A percentile compares a stretch with the other conserved stretches of the same genome.
phyloP scores from a whole-genome alignment of 1,140 invertebrate genomes.

The Cylas formicarius region DNA sequence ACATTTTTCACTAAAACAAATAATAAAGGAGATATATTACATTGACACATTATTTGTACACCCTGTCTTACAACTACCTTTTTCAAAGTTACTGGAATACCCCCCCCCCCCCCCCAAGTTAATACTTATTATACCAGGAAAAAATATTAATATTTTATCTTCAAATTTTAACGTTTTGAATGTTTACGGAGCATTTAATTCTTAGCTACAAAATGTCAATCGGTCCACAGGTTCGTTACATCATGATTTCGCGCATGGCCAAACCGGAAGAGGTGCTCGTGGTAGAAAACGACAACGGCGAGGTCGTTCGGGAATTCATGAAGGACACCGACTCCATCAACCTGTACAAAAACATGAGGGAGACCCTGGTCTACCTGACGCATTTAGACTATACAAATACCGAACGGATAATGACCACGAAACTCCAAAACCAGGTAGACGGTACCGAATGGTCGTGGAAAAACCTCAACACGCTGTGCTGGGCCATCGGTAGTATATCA shows the following conservation, averaged over 20 bases:
- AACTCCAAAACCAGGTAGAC: conserved; percentile 98
- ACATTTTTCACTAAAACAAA: no score
- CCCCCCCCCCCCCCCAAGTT: no score
- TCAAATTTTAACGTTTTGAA: no score
- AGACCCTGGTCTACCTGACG: conserved; percentile 97
- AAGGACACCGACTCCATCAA: conserved; percentile 99
- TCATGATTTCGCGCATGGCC: conserved; percentile 99
- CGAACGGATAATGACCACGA: conserved; percentile 98
- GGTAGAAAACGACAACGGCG: conserved; percentile 99
- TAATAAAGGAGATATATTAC: no score
- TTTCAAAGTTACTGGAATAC: no score
- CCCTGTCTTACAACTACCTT: no score
- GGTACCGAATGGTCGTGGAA: conserved; percentile 99
- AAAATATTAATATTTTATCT: no score
- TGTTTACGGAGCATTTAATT: no score
- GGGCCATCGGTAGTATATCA: conserved; percentile 99
- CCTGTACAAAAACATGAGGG: conserved; percentile 99
- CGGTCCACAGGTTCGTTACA: no score
- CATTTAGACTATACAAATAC: conserved; percentile 98
- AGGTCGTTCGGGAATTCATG: conserved; percentile 99
- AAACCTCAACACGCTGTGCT: conserved; percentile 98
- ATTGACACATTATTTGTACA: no score
- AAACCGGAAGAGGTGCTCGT: conserved; percentile 99
- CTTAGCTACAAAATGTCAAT: no score
- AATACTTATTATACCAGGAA: no score